Percentiles rank a stretch among this genome's conserved stretches.
Evolutionary conservation across 92 coral and sea anemone genomes (phyloP).

Genomic region (Actinernus sp.): DNA sequence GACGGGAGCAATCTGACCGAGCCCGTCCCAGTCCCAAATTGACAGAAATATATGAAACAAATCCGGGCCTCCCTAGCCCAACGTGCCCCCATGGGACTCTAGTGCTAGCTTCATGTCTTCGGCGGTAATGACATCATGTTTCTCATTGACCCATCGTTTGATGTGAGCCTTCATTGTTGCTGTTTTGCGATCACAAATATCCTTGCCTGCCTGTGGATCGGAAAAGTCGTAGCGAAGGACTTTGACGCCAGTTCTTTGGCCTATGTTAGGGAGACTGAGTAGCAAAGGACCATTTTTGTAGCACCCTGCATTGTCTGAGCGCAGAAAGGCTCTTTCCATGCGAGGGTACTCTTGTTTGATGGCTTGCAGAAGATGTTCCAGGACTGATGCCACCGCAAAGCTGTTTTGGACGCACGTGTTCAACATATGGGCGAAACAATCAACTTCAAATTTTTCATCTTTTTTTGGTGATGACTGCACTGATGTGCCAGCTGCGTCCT

Average conservation of each 20-base stretch:
- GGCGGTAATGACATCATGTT: slow-evolving; percentile 9
- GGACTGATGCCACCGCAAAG: slow-evolving; percentile 45
- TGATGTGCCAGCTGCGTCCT: slow-evolving; percentile 54
- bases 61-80: not conserved
- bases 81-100: not conserved
- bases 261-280: slow-evolving; percentile 38
- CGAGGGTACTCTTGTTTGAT: slow-evolving; percentile 33
- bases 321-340: slow-evolving; percentile 15
- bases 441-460: slow-evolving; percentile 26
- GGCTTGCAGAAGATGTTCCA: slow-evolving; percentile 32
- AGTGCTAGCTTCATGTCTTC: slow-evolving; percentile 11
- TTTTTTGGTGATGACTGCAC: slow-evolving; percentile 38
- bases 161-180: slow-evolving; percentile 37
- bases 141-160: slow-evolving; percentile 14
- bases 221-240: slow-evolving; percentile 27
- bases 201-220: slow-evolving; percentile 42
- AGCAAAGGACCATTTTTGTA: slow-evolving; percentile 46
- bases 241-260: slow-evolving; percentile 21
- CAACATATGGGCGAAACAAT: slow-evolving; percentile 29
- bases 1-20: too few species aligned
- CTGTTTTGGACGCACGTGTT: slow-evolving; percentile 40
- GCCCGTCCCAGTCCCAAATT: slow-evolving; percentile 8
- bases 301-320: slow-evolving; percentile 58
- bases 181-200: slow-evolving; percentile 33
- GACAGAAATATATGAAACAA: slow-evolving; percentile 2